Evolutionary conservation across 2,888 invertebrate species (phyloP).

Genomic region (Aporophyla lueneburgensis): DNA sequence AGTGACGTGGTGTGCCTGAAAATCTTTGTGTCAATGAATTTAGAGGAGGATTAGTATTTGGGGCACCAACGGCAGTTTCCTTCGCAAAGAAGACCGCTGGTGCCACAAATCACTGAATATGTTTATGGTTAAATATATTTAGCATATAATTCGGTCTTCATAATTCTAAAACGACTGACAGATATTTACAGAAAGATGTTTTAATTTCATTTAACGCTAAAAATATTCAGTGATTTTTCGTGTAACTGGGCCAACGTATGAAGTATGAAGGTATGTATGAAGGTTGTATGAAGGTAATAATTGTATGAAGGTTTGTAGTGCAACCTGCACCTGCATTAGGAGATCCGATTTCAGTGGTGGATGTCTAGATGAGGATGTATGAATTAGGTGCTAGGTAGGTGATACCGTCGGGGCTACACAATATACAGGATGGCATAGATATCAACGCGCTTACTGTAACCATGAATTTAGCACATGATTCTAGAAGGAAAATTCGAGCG

Average conservation of each 20-base stretch:
- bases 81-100: neutral
- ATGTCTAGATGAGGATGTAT: neutral
- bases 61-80: neutral
- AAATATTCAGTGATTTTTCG: neutral
- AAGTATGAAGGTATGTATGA: neutral
- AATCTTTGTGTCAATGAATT: constrained; percentile 20
- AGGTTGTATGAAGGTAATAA: neutral
- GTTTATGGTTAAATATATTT: neutral
- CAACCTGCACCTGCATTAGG: neutral
- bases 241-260: neutral
- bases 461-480: too few species aligned
- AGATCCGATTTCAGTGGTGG: constrained; percentile 24
- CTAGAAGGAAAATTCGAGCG: too few species aligned
- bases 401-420: neutral
- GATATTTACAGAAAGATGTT: neutral
- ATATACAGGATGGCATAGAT: too few species aligned
- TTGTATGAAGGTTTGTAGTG: neutral
- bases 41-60: neutral
- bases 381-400: constrained; percentile 23
- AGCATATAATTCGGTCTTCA: neutral
- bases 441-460: too few species aligned
- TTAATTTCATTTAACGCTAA: neutral
- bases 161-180: neutral
- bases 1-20: constrained; percentile 11
- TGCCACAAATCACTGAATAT: neutral